These are phyloP conservation scores for Sturmia bella DNA, from an alignment of 2,888 invertebrate genomes.

Conservation along the genomic window DNA sequence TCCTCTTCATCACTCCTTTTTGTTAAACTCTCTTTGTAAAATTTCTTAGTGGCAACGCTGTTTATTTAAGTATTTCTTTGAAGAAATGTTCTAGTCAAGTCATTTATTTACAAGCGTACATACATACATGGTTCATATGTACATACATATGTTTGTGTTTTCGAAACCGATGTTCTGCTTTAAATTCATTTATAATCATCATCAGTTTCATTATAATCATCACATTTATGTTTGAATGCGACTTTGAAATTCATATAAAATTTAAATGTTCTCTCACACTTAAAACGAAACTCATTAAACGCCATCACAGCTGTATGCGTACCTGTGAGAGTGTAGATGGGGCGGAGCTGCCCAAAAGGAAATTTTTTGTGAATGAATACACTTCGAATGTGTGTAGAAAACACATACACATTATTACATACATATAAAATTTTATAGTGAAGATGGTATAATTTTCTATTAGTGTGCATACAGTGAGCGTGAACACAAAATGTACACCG, in stretches of 20 bases:
- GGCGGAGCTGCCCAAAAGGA: slow-evolving; percentile 80
- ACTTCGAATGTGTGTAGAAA: background rate
- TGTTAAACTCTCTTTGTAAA: no score
- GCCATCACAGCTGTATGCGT: slow-evolving; percentile 59
- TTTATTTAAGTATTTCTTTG: no score
- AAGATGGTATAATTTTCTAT: background rate
- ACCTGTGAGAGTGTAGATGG: slow-evolving; percentile 72
- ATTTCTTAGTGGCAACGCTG: no score
- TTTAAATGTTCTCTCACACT: slow-evolving; percentile 59
- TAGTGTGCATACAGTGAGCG: background rate
- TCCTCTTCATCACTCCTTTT: no score
- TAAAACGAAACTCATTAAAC: slow-evolving; percentile 68
- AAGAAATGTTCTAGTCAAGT: no score
- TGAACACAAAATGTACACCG: no score
- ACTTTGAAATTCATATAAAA: no score
- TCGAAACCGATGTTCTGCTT: slow-evolving; percentile 4
- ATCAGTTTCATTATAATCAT: slow-evolving; percentile 36
- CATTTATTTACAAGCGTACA: no score
- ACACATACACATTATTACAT: background rate
- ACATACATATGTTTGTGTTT: no score
- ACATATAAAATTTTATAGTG: background rate
- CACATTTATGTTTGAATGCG: slow-evolving; percentile 55
- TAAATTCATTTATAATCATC: slow-evolving; percentile 37
- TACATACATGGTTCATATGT: no score
- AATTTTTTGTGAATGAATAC: slow-evolving; percentile 80